A percentile compares a stretch with the other conserved stretches of the same genome.
Conservation (phyloP, 2,888 invertebrate genomes). For the Nymphalis c-album region DNA sequence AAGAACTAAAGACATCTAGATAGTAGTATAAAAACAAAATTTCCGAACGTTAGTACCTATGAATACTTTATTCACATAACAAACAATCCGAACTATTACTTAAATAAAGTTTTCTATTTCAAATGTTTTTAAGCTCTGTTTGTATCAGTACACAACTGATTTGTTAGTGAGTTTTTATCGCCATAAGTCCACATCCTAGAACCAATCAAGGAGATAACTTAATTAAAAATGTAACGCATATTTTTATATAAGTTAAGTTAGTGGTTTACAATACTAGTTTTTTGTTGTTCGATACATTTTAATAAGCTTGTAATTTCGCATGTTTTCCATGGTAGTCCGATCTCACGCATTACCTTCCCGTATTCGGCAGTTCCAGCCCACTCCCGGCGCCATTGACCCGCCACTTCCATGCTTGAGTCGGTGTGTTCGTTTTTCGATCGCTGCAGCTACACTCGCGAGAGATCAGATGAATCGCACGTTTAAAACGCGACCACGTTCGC, state of each 20-base stretch:
- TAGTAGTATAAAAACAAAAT: neutral
- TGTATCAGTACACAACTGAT: too few species aligned
- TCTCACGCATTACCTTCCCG: constrained; percentile 67
- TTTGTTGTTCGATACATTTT: neutral
- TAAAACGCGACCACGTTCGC: constrained; percentile 58
- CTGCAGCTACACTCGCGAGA: constrained; percentile 73
- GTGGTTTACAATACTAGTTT: too few species aligned
- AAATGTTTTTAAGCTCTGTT: too few species aligned
- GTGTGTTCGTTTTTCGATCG: constrained; percentile 55
- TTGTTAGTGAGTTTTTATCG: too few species aligned
- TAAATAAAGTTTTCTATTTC: too few species aligned
- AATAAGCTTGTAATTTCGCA: neutral
- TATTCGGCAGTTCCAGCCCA: constrained; percentile 78
- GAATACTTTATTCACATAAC: too few species aligned
- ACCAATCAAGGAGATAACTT: too few species aligned
- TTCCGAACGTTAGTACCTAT: neutral
- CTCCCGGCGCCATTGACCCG: constrained; percentile 77
- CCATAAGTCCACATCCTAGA: too few species aligned
- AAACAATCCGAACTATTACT: too few species aligned
- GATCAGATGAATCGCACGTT: constrained; percentile 52
- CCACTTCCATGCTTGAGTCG: constrained; percentile 70
- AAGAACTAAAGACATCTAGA: constrained; percentile 31
- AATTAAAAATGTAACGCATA: too few species aligned
- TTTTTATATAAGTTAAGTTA: neutral
- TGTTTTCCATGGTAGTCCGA: constrained; percentile 11